Evolutionary conservation across 2,797 vertebrate genomes (phyloP).

Genomic region (Pterois miles): DNA sequence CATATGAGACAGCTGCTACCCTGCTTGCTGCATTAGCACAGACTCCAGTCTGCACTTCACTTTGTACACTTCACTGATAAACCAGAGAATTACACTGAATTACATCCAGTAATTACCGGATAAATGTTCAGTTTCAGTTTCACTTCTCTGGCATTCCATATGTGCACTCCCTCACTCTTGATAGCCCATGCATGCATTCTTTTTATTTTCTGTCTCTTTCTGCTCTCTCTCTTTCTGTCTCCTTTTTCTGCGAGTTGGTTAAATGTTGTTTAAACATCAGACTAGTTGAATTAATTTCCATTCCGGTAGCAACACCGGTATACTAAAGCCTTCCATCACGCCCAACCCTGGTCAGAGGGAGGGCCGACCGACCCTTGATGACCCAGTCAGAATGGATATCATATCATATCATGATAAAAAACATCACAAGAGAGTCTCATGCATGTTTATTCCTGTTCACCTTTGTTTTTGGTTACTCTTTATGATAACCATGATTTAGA

Average conservation of each 20-base stretch:
- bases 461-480: too few species aligned
- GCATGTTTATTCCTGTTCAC: not conserved
- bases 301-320: not conserved
- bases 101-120: slow-evolving; percentile 11
- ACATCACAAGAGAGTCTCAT: not conserved
- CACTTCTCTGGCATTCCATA: not conserved
- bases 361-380: not conserved
- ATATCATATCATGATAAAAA: not conserved
- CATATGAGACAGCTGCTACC: not conserved
- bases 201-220: not conserved
- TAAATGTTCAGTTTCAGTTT: slow-evolving; percentile 2
- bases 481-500: too few species aligned
- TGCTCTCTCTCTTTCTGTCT: not conserved
- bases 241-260: not conserved
- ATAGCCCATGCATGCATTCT: not conserved
- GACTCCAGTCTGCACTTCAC: not conserved
- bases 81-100: not conserved
- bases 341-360: not conserved
- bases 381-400: not conserved
- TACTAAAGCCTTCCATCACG: not conserved
- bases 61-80: not conserved
- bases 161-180: not conserved
- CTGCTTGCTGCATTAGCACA: not conserved
- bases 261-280: not conserved
- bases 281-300: not conserved